These are phyloP conservation scores for Cheilosia scutellata DNA, from an alignment of 2,888 invertebrate species.

Conservation along the genomic window DNA sequence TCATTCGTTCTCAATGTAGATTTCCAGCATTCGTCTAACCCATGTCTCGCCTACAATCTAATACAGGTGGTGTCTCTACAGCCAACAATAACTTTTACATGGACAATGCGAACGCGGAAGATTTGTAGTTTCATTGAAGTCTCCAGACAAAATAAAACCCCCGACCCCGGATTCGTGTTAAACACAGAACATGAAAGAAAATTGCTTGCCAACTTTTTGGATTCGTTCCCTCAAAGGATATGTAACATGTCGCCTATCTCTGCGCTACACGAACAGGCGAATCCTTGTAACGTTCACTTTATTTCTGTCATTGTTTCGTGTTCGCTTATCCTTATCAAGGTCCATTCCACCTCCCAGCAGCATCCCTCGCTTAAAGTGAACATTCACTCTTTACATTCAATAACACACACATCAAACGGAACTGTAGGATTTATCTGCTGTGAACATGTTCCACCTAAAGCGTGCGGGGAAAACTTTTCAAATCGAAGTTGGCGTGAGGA, in stretches of 20 bases:
- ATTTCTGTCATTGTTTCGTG: conserved; percentile 59
- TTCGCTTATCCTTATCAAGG: conserved; percentile 41
- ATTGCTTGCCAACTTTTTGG: conserved; percentile 65
- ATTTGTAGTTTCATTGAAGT: conserved; percentile 50
- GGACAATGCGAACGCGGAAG: conserved; percentile 31
- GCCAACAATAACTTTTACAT: conserved; percentile 23
- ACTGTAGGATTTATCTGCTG: conserved; percentile 21
- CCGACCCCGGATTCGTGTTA: background rate
- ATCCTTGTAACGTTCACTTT: conserved; percentile 49
- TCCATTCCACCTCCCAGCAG: background rate
- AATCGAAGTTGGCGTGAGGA: conserved; percentile 41
- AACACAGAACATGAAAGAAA: conserved; percentile 55
- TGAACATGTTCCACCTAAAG: conserved; percentile 30
- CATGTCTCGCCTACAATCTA: conserved; percentile 23
- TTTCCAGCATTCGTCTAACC: background rate
- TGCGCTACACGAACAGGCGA: conserved; percentile 23
- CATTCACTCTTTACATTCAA: conserved; percentile 61
- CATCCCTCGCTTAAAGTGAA: conserved; percentile 7
- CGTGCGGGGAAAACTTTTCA: conserved; percentile 40
- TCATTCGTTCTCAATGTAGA: background rate
- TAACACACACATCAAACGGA: conserved; percentile 57
- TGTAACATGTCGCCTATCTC: conserved; percentile 45
- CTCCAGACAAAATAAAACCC: conserved; percentile 17
- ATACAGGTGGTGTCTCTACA: conserved; percentile 28
- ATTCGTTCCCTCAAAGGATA: conserved; percentile 55